Conservation (phyloP, 2,113 vertebrate genomes). For the Oreotragus oreotragus region DNA sequence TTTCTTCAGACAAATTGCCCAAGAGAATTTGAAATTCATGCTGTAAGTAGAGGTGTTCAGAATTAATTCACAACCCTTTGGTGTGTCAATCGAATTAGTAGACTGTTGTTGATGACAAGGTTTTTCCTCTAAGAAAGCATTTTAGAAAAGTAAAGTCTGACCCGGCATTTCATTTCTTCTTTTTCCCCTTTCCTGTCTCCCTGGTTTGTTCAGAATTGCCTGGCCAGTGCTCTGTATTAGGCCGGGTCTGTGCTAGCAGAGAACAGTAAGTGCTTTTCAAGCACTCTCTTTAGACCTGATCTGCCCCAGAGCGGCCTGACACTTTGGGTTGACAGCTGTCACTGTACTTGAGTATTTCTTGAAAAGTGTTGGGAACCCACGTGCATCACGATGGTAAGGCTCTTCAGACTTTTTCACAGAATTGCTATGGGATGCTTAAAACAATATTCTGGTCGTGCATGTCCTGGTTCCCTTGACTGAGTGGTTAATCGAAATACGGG, state of each 20-base stretch:
- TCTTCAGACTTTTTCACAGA: not conserved
- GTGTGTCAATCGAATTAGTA: slow-evolving; percentile 35
- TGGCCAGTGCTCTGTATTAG: not conserved
- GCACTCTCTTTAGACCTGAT: not conserved
- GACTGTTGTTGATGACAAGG: slow-evolving; percentile 22
- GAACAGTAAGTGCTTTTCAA: not conserved
- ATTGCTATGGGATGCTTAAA: not conserved
- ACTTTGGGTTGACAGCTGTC: slow-evolving; percentile 27
- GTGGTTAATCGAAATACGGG: not conserved
- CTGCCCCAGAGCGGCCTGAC: not conserved
- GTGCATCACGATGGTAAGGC: not conserved
- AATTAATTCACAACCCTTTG: slow-evolving; percentile 28
- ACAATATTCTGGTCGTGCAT: not conserved
- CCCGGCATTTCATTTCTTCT: not conserved
- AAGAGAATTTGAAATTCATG: slow-evolving; percentile 3
- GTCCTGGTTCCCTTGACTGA: not conserved
- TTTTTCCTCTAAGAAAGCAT: slow-evolving; percentile 10
- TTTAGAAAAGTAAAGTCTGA: slow-evolving; percentile 26
- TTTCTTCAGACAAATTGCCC: slow-evolving; percentile 12
- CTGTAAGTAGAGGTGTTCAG: not conserved
- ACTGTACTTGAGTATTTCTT: not conserved
- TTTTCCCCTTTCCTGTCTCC: not conserved
- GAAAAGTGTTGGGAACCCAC: not conserved
- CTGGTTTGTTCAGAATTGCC: not conserved
- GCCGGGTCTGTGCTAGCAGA: not conserved